Percentiles rank a stretch among this genome's conserved stretches.
These are phyloP conservation scores for Capromys pilorides DNA, from an alignment of 2,797 vertebrate genomes.

Conservation along the genomic window DNA sequence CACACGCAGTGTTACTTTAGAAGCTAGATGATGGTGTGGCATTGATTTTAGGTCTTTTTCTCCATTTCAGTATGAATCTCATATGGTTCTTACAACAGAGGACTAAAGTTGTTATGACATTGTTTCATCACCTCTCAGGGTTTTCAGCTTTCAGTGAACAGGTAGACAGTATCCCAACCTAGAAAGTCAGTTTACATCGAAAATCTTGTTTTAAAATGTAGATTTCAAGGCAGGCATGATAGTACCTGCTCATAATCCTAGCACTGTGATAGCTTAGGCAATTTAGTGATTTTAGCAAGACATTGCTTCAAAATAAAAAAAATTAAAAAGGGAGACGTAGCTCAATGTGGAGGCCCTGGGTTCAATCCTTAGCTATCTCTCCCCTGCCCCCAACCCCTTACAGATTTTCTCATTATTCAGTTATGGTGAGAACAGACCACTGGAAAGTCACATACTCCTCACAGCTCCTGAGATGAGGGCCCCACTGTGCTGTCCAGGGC, in stretches of 20 bases:
- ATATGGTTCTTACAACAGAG: neutral
- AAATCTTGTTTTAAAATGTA: neutral
- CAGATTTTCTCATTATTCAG: neutral
- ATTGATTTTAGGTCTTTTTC: neutral
- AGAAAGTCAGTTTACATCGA: neutral
- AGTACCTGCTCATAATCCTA: too few relatives aligned
- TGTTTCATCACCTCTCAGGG: neutral
- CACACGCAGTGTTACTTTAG: too few relatives aligned
- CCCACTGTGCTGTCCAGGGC: neutral
- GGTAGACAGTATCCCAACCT: neutral
- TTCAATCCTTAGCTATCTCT: neutral
- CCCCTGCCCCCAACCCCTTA: neutral
- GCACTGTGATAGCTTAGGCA: neutral
- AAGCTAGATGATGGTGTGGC: neutral
- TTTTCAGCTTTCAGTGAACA: neutral
- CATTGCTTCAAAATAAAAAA: neutral
- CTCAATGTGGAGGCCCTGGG: neutral
- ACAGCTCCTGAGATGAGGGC: neutral
- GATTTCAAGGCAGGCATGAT: neutral
- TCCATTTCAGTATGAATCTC: neutral
- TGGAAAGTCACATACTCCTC: neutral
- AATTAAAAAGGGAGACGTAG: neutral
- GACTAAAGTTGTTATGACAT: neutral
- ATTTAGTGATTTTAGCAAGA: neutral
- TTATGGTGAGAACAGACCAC: neutral